Evolutionary conservation across 2,888 invertebrate species (phyloP).

Genomic region (Latrodectus elegans): DNA sequence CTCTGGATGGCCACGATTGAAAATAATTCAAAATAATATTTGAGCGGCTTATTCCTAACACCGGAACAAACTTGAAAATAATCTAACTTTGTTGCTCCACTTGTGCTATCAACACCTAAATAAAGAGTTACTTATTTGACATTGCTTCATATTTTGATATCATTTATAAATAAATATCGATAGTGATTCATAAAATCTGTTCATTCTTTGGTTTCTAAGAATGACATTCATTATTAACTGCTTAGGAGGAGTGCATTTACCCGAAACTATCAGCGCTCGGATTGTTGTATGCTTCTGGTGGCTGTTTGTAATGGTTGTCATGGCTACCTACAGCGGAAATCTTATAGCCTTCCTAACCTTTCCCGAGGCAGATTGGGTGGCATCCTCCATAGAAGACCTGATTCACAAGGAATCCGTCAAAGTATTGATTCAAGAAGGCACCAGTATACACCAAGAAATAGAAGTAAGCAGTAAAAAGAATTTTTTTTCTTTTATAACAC

Average conservation of each 20-base stretch:
- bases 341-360: constrained; percentile 66
- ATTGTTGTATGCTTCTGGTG: constrained; percentile 62
- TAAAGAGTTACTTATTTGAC: too few species aligned
- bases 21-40: too few species aligned
- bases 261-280: constrained; percentile 53
- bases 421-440: constrained; percentile 47
- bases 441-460: constrained; percentile 65
- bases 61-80: too few species aligned
- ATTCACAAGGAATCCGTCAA: constrained; percentile 17
- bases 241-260: constrained; percentile 61
- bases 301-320: constrained; percentile 60
- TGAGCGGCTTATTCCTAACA: too few species aligned
- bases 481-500: too few species aligned
- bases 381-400: constrained; percentile 47
- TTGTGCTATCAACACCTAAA: too few species aligned
- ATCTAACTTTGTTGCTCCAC: too few species aligned
- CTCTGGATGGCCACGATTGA: too few species aligned
- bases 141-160: too few species aligned
- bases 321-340: constrained; percentile 67
- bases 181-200: too few species aligned
- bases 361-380: constrained; percentile 62
- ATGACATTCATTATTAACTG: background rate
- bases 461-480: constrained; percentile 14
- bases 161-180: too few species aligned
- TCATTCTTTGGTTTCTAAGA: background rate